Base-by-base conservation (phyloP, 2,888 invertebrate genomes). In the Cryptophagus acutangulus region DNA sequence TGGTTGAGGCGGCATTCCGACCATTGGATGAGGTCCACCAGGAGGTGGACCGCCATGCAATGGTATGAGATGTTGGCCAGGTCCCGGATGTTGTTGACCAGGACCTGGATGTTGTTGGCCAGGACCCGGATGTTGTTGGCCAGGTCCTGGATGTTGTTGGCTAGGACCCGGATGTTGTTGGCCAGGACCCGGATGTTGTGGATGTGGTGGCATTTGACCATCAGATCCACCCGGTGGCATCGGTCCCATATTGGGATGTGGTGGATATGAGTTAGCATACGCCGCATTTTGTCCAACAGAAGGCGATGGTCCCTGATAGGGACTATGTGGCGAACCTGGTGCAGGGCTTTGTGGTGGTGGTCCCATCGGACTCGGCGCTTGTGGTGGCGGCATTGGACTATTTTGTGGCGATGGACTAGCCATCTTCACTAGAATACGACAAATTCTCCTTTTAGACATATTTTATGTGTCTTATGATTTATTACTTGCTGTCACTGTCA, bases 341-440 rank as follows among this genome's bases (percentile, higher is more conserved):
- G 38, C 28, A 2, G 17, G 17, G 13, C 18, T 33, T 6, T 38
- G 38, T 17, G 30, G 33, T 18, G 18, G 30, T 25, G 25, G 31
- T 12, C 30, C 30, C 18, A 88, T 88, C 0, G 88, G 87, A 61
- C 87, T 87, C 12, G 87, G 87, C 3, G 86, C 86, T 70, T 88
- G 88, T 2, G 88, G 87, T 33, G 85, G 85, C 20, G 87, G 87
- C 88, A 88, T 88, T 20, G 88, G 87, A 61, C 87, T 88, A 49
- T 79, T 86, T 69, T 87, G 87, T 43, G 87, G 87, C 51, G 87
- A 87, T 40, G 87, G 86, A 67, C 87, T 87, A 59, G 87, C 82
- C 87, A 87, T 87, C 58, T 35, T 47, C n/a, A n/a, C n/a, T n/a
- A n/a, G 17, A 13, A n/a, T 17, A 17, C n/a, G n/a, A n/a, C n/a